A percentile compares a stretch with the other conserved stretches of the same genome.
phyloP scores from a whole-genome alignment of 2,888 invertebrate genomes.

The Ommatoiulus sabulosus region DNA sequence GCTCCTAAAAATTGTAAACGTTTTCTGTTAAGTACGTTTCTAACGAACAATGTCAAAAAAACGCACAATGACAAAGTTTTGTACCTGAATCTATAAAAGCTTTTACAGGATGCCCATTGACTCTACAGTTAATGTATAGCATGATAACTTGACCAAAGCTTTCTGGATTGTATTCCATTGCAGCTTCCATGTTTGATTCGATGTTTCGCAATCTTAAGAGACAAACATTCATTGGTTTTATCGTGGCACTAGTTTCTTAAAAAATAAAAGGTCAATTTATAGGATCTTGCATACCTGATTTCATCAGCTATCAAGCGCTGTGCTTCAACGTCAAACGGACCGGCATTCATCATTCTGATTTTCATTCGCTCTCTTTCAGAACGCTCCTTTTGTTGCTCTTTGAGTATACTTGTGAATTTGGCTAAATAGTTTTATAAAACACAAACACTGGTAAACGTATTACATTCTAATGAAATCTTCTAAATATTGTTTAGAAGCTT shows the following conservation, averaged over 20 bases:
- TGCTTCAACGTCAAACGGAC: slow-evolving; percentile 96
- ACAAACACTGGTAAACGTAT: not conserved
- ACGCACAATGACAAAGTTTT: too few relatives aligned
- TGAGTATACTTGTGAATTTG: slow-evolving; percentile 81
- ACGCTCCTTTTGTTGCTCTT: slow-evolving; percentile 84
- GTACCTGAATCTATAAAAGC: slow-evolving; percentile 96
- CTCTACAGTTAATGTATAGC: slow-evolving; percentile 96
- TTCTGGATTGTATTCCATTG: slow-evolving; percentile 98
- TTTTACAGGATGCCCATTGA: slow-evolving; percentile 96
- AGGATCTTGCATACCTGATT: slow-evolving; percentile 76
- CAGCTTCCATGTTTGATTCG: slow-evolving; percentile 98
- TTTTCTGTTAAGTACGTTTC: not conserved
- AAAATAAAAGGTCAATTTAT: not conserved
- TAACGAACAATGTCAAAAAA: not conserved
- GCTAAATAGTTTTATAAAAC: slow-evolving; percentile 70
- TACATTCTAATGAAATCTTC: not conserved
- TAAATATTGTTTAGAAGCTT: too few relatives aligned
- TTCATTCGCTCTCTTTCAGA: slow-evolving; percentile 86
- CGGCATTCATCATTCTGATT: slow-evolving; percentile 88
- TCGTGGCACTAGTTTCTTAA: not conserved
- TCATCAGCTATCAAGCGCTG: slow-evolving; percentile 96
- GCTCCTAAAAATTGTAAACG: slow-evolving; percentile 74
- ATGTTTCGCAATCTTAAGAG: slow-evolving; percentile 79
- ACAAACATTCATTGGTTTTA: not conserved
- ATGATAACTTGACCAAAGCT: slow-evolving; percentile 97